Evolutionary conservation across 2,113 vertebrate species (phyloP), one percentile per base, ranked within the genome.

Genomic region (Lamprotornis superbus): DNA sequence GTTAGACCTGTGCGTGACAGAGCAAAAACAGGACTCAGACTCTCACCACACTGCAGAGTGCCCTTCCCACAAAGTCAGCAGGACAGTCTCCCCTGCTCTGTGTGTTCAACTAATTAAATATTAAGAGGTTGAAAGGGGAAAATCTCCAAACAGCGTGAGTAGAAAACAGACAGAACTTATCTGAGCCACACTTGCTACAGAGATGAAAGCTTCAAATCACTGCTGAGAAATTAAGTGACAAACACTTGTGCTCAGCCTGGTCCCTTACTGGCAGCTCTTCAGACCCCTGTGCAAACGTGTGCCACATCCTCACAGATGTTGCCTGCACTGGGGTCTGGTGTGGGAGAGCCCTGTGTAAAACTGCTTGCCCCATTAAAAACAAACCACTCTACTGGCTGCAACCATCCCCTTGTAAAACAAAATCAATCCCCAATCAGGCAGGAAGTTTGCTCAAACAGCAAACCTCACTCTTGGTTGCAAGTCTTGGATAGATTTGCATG

Each of bases 211-310:
- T 70, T 57, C 28, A 46, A 56, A 63, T 8, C 10, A 1, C 3
- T 39, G 5, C 12, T 17, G 24, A 49, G 35, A 83, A 68, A 55
- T 49, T 4, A 47, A 70, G 20, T 20, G 61, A 18, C 13, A 57
- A 67, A 59, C 10, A 9, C 4, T 57, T 31, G 28, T 49, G 8
- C 33, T 67, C 46, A 13, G 19, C 31, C 19, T 65, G 24, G 10
- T 80, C 12, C n/a, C 64, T 24, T 27, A 12, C 9, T 47, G 59
- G 40, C 40, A 74, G 6, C 25, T 16, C 11, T 22, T 28, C 30
- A 80, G 19, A 74, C 6, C 6, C 5, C 19, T 18, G 23, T 19
- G 20, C 39, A 67, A 69, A 46, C 0, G 0, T 3, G 35, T 61
- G 46, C 28, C 53, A 31, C 42, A 12, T 37, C 31, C 28, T 15